Evolutionary conservation across 37 sponge, comb jelly and placozoan species (phyloP), one percentile per base, ranked within the genome.

Genomic region (Beroe forskalii): DNA sequence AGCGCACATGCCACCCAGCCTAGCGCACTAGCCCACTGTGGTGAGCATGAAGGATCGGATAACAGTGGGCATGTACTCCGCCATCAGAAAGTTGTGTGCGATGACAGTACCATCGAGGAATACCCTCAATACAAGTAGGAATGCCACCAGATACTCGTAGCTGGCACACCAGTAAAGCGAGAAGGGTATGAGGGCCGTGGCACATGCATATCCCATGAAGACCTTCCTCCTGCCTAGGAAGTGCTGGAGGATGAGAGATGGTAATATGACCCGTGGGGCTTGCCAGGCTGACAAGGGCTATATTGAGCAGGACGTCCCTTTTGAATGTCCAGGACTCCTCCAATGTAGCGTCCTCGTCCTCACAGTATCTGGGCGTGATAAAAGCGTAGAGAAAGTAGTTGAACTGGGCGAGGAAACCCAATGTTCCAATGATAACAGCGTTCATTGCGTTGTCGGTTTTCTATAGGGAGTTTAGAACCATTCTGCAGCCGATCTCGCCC

Each of bases 21-120:
- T n/a, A n/a, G n/a, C n/a, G n/a, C n/a, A n/a, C n/a, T n/a, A n/a
- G n/a, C n/a, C n/a, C n/a, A n/a, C n/a, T n/a, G n/a, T 27, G 30
- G 28, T 63, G 3, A 63, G 4, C 66, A 63, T 63, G 30, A 63
- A 63, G 28, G 66, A 63, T 63, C 66, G 4, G 66, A 63, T 63
- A n/a, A 63, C 66, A 63, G 66, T 63, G 3, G 66, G 66, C 24
- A 27, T 28, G 30, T 63, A 63, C 66, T 63, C 66, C 24, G 66
- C 66, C 30, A 63, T 63, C 25, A 63, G 30, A n/a, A 63, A 22
- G 27, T 28, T 3, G 17, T 27, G 30, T 24, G 66, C 66, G 24
- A 63, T 8, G 22, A 3, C 27, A 6, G 66, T 27, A 6, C 22
- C 66, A n/a, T 22, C 24, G 25, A 63, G 24, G 30, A 27, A 22